Evolutionary conservation across 2,888 invertebrate genomes (phyloP).

Genomic region (Leucania comma): DNA sequence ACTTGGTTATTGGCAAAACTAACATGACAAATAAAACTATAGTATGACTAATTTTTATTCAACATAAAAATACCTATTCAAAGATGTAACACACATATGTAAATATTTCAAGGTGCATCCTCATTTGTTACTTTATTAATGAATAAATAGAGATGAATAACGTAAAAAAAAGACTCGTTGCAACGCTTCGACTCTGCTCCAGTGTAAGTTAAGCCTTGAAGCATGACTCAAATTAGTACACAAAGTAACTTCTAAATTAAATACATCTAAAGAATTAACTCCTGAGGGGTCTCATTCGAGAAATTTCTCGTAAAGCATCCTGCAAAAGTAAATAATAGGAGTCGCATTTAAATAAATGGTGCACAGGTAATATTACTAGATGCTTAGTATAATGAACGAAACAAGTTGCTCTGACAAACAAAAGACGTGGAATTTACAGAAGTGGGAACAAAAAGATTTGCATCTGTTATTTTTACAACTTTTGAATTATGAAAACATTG

Average conservation of each 20-base stretch:
- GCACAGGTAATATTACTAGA: neutral
- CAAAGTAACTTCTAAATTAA: slow-evolving; percentile 21
- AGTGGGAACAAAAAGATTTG: neutral
- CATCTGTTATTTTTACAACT: neutral
- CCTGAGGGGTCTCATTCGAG: neutral
- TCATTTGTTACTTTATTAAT: no score
- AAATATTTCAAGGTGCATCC: no score
- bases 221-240: slow-evolving; percentile 13
- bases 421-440: neutral
- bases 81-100: no score
- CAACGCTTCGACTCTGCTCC: no score
- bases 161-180: no score
- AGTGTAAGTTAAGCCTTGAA: neutral
- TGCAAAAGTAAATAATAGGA: slow-evolving; percentile 5
- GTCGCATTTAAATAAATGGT: slow-evolving; percentile 6
- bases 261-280: slow-evolving; percentile 33
- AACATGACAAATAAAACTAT: no score
- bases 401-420: neutral
- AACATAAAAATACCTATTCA: no score
- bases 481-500: neutral
- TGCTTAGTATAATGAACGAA: slow-evolving; percentile 8
- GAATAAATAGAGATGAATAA: no score
- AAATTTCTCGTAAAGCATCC: slow-evolving; percentile 5
- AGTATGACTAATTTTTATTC: no score
- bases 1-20: no score